Percentiles rank a stretch among this genome's conserved stretches.
Conservation (phyloP, 2,888 invertebrate genomes). For the Stenotaenia linearis region DNA sequence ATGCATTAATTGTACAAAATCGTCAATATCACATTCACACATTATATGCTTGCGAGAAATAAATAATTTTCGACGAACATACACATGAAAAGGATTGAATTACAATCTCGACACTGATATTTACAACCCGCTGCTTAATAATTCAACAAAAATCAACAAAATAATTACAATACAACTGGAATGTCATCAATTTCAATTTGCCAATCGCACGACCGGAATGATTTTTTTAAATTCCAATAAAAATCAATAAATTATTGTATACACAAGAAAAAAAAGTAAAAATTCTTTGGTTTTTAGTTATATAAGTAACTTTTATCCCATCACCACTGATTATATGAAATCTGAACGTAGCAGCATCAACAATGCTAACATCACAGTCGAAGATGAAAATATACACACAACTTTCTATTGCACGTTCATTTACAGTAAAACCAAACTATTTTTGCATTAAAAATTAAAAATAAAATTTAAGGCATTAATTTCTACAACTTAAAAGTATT, state of each 20-base stretch:
- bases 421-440: no score
- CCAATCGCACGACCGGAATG: background rate
- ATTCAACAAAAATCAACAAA: background rate
- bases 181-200: background rate
- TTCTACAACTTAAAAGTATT: no score
- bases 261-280: background rate
- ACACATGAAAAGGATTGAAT: background rate
- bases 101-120: background rate
- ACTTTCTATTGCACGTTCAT: background rate
- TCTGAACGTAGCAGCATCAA: background rate
- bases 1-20: slow-evolving; percentile 21
- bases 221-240: background rate
- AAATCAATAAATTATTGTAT: background rate
- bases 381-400: background rate
- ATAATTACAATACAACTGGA: background rate
- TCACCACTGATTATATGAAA: background rate
- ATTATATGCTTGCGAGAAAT: slow-evolving; percentile 8
- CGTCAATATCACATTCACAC: slow-evolving; percentile 17
- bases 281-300: background rate
- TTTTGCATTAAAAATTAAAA: background rate
- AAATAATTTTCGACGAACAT: slow-evolving; percentile 15
- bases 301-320: background rate
- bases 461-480: no score
- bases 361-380: slow-evolving; percentile 10
- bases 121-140: background rate